These are phyloP conservation scores for Falco columbarius DNA, from an alignment of 2,797 vertebrate genomes.

Conservation along the genomic window DNA sequence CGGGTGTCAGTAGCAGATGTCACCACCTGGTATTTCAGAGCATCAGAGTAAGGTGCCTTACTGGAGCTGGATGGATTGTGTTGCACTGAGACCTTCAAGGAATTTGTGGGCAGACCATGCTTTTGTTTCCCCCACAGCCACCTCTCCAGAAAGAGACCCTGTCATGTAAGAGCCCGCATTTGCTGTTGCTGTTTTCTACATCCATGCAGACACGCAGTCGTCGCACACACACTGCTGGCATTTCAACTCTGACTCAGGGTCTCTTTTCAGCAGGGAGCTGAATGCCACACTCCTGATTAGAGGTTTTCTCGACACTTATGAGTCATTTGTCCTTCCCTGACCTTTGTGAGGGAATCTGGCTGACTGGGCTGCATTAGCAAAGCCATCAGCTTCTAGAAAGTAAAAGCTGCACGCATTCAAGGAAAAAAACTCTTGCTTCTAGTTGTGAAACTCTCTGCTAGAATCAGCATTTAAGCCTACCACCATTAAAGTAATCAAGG, in stretches of 20 bases:
- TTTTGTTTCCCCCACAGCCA: not conserved
- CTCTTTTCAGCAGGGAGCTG: not conserved
- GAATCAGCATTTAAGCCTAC: not conserved
- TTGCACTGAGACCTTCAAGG: not conserved
- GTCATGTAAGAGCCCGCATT: not conserved
- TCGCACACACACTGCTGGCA: not conserved
- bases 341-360: not conserved
- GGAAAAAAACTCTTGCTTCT: not conserved
- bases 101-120: not conserved
- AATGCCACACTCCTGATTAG: not conserved
- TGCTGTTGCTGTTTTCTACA: not conserved
- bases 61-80: not conserved
- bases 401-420: not conserved
- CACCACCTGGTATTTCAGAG: not conserved
- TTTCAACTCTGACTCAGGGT: constrained; percentile 28
- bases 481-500: not conserved
- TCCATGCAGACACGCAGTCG: not conserved
- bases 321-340: constrained; percentile 3
- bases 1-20: not conserved
- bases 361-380: not conserved
- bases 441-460: not conserved
- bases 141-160: not conserved
- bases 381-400: not conserved
- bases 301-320: not conserved
- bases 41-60: not conserved